Evolutionary conservation across 2,113 vertebrate genomes (phyloP), one percentile per base, ranked within the genome.

Genomic region (Zapornia atra): DNA sequence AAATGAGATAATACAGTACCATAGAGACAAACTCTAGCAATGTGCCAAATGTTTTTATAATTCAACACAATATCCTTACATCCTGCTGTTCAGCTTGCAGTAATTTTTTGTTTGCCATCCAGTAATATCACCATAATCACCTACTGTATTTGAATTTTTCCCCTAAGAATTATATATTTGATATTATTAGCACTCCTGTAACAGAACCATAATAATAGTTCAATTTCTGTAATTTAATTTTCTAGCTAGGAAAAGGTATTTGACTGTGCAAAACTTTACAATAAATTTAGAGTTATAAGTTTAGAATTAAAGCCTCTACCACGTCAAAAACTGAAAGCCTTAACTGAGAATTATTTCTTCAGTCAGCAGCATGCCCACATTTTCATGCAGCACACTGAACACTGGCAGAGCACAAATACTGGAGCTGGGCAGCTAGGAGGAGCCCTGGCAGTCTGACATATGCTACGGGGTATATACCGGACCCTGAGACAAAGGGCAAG

Each of bases 221-320:
- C 48, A 34, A 59, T 82, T 79, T 76, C 40, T 96, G 96, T 91
- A 95, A 96, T 96, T 97, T 90, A 95, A 96, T 97, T 97, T 97
- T 77, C 83, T 75, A 88, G 14, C 40, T 83, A 38, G 83, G 36
- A 77, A 83, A 93, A 90, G 22, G 31, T 65, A 91, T 66, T 77
- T 63, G 20, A 86, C 78, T n/a, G 65, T 28, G 34, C 38, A 92
- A 97, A 95, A 68, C 53, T 90, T 60, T 9, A 61, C 69, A 90
- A 53, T 90, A 92, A 85, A 86, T 87, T 94, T 72, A 63, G 51
- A 76, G 87, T 2, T 70, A 13, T 7, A 94, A 86, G 25, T 85
- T 95, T 42, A 90, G 38, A 82, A 71, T 40, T 38, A 73, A 89
- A 90, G 33, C 12, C 50, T 83, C 38, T 51, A 85, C 70, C 9